phyloP scores from a whole-genome alignment of 1,140 invertebrate species.

The Macrosteles quadrilineatus region DNA sequence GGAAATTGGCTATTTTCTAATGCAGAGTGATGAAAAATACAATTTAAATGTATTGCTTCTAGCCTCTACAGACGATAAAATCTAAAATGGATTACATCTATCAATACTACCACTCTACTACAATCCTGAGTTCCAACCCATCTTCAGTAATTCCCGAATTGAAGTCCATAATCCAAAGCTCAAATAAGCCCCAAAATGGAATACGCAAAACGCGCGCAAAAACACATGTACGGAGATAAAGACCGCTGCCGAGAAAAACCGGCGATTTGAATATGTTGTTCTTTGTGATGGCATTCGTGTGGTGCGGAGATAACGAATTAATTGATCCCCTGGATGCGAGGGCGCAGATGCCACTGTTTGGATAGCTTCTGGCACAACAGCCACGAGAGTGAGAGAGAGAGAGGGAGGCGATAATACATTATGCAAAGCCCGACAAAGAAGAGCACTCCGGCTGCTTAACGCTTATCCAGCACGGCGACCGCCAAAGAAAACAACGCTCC shows the following conservation, averaged over 20 bases:
- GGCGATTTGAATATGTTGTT: conserved; percentile 8
- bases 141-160: too few species aligned
- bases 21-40: too few species aligned
- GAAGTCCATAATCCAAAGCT: too few species aligned
- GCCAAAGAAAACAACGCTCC: neutral
- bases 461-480: neutral
- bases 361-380: conserved; percentile 4
- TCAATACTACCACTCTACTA: too few species aligned
- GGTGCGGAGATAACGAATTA: conserved; percentile 16
- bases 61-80: too few species aligned
- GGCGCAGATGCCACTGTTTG: conserved; percentile 6
- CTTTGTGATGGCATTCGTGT: neutral
- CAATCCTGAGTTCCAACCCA: too few species aligned
- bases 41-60: too few species aligned
- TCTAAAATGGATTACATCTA: too few species aligned
- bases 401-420: conserved; percentile 12
- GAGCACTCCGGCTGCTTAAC: conserved; percentile 7
- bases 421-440: conserved; percentile 18
- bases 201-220: too few species aligned
- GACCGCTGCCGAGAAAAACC: neutral
- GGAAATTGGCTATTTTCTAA: too few species aligned
- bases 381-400: neutral
- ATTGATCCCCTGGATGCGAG: neutral
- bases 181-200: too few species aligned
- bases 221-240: too few species aligned